Conservation (phyloP, 2,888 invertebrate species). For the Lasioglossum pauxillum region DNA sequence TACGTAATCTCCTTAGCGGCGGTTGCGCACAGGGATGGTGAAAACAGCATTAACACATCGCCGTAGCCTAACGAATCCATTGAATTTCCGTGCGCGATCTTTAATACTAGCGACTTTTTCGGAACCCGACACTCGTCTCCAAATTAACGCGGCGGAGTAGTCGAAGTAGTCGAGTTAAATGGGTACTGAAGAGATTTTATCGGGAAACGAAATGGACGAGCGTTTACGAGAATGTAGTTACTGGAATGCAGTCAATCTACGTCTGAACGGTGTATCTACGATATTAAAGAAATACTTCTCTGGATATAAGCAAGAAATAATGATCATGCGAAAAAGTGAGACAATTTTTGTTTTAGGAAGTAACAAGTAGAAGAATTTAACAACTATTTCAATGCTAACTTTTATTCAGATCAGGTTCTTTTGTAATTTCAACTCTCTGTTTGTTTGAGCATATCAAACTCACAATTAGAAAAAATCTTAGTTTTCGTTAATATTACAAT, state of each 20-base stretch:
- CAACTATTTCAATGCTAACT: too few species aligned
- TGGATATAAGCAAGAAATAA: background rate
- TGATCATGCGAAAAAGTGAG: background rate
- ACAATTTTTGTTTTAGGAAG: too few species aligned
- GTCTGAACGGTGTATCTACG: background rate
- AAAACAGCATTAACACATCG: conserved; percentile 50
- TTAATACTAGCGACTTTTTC: background rate
- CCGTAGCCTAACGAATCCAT: conserved; percentile 46
- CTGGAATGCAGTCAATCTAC: background rate
- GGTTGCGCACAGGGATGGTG: conserved; percentile 16
- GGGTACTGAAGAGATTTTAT: background rate
- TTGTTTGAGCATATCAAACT: too few species aligned
- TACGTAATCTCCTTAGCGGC: conserved; percentile 56
- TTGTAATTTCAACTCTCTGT: too few species aligned
- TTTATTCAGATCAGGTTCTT: too few species aligned
- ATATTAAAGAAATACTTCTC: background rate
- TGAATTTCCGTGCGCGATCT: conserved; percentile 32
- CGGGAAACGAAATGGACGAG: background rate
- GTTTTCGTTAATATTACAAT: too few species aligned
- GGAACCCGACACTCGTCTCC: background rate
- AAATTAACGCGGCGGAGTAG: background rate
- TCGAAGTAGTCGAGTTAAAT: background rate
- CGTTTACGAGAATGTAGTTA: background rate
- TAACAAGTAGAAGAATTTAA: too few species aligned
- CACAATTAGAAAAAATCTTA: too few species aligned